phyloP scores from a whole-genome alignment of 1,140 invertebrate species.

The Nebria ingens region DNA sequence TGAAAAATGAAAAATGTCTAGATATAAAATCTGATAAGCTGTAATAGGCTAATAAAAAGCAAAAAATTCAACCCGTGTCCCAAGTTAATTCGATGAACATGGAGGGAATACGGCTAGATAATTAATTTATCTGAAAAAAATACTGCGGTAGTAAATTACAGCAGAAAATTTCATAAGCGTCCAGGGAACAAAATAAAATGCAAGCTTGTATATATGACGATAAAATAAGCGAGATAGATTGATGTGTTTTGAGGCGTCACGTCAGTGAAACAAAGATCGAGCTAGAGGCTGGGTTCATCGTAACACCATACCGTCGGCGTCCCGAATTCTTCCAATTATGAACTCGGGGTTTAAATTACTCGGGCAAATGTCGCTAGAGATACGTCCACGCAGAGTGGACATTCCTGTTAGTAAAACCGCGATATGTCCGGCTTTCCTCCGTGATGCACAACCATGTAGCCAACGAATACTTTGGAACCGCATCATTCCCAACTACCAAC shows the following conservation, averaged over 20 bases:
- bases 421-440: constrained; percentile 6
- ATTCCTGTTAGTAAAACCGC: constrained; percentile 8
- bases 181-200: neutral
- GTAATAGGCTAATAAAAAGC: no score
- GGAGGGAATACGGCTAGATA: no score
- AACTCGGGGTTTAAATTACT: constrained; percentile 9
- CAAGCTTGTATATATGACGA: neutral
- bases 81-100: no score
- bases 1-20: no score
- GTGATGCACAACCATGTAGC: no score
- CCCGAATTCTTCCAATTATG: constrained; percentile 4
- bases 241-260: neutral
- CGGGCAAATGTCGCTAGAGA: constrained; percentile 4
- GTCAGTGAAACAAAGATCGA: neutral
- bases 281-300: neutral
- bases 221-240: neutral
- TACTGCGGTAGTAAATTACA: neutral
- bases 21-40: no score
- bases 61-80: no score
- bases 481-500: neutral
- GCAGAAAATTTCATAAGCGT: constrained; percentile 5
- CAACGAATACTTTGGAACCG: no score
- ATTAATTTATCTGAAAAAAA: constrained; percentile 4
- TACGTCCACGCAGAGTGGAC: neutral
- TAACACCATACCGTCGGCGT: neutral